Base-by-base conservation (phyloP, 2,797 vertebrate species). In the Rhadinocentrus ornatus region DNA sequence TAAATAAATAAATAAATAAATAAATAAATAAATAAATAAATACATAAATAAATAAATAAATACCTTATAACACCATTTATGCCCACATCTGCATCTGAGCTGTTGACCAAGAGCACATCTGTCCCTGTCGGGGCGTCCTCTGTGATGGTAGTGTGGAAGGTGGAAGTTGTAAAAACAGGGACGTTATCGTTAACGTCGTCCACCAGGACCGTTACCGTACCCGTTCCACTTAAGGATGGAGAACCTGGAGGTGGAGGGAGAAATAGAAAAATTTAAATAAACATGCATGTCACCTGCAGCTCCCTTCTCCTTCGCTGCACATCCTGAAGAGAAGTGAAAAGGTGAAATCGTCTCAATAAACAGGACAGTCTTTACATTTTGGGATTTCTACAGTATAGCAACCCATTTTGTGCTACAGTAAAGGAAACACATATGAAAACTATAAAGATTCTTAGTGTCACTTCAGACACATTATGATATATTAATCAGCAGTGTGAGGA, bases 131-230 rank as follows among this genome's bases (percentile, higher is more conserved):
- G 94, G 0, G 95, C 96, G 1, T 99, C 96, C 89, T 99, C 98
- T 0, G 85, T 91, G 84, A 99, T 93, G 16, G 93, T 92, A 60
- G 96, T 96, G 72, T 96, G 95, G 89, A 97, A 97, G 34, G 91
- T 53, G 24, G 94, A 93, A 58, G 94, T 94, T 63, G 94, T 93
- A 15, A 99, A 99, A 0, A 93, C 74, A 1, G 98, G 98, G 37
- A 96, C 67, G 0, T 99, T 98, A 85, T 99, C 98, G 37, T 99
- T 99, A 80, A 97, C 81, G 55, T 99, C 98, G 55, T 97, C 95
- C 52, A 99, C 96, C 26, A 94, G 89, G 65, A 99, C 94, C 0
- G 86, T 92, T 26, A 99, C 93, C 0, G 95, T 98, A 26, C 96
- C 97, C 1, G 97, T 97, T 66, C 98, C 97, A 7, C 97, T 99